Base-by-base conservation (phyloP, 53 echinoderm and acorn worm genomes). In the Luidia sarsii region DNA sequence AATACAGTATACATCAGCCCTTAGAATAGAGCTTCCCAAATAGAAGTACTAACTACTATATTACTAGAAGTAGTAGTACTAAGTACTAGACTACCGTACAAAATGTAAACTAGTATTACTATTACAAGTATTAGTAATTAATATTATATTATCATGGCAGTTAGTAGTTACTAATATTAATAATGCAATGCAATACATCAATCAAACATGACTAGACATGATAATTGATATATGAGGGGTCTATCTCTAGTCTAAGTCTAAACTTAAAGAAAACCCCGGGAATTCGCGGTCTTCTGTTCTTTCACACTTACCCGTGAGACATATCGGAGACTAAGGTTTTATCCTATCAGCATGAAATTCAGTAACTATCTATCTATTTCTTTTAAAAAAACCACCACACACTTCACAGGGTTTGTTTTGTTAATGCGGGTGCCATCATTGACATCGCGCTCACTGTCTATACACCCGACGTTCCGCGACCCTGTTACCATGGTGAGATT, bases 301-400 rank as follows among this genome's bases (percentile, higher is more conserved):
- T n/a, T n/a, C n/a, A n/a, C 46, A 70, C 70, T 51, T 51, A 70
- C 70, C 70, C 70, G 52, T 70, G 70, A 50, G 70, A 70, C 70
- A 70, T 70, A 18, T 36, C 3, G 18, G 18, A 33, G 13, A 64
- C 34, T 50, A 49, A 10, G 10, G 8, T 69, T 48, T n/a, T 49
- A 29, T 28, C 49, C 11, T 25, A 67, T 20, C 27, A 28, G 18
- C 30, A 30, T 10, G 11, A 15, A 33, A 33, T 62, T 1, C 30
- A 57, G 13, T 32, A 27, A 9, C 4, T 31, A 10, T 15, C 2
- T 0, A 16, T 3, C 18, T 3, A 32, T 1, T 18, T 36, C 32
- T 23, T 3, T 5, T 35, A 18, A 32, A 0, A 0, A 36, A 19
- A 19, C 65, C 16, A 5, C 20, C 3, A 1, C 9, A 16, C 32